Percentiles rank a stretch among this genome's conserved stretches.
These are phyloP conservation scores for Bombus turneri DNA, from an alignment of 1,140 invertebrate genomes.

Conservation along the genomic window DNA sequence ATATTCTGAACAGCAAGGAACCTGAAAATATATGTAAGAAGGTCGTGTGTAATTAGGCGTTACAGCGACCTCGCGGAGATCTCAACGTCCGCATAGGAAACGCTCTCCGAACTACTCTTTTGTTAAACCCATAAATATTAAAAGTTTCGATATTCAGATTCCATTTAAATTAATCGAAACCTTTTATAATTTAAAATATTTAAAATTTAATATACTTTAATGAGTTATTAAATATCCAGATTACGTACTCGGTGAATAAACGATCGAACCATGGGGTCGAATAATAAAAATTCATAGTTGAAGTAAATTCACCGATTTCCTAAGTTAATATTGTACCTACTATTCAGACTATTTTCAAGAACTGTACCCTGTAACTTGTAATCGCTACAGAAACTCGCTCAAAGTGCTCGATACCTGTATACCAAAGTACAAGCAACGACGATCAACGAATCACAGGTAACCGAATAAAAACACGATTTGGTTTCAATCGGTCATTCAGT, in stretches of 20 bases:
- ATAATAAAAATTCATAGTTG: not conserved
- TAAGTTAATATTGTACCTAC: not conserved
- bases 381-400: not conserved
- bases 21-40: not conserved
- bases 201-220: too few relatives aligned
- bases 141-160: not conserved
- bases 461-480: not conserved
- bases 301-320: not conserved
- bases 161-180: not conserved
- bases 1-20: not conserved
- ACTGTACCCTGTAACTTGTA: not conserved
- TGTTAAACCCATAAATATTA: not conserved
- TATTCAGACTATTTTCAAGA: not conserved
- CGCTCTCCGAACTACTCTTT: not conserved
- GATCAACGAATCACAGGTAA: not conserved
- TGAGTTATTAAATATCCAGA: not conserved
- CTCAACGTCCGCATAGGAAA: not conserved
- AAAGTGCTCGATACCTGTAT: not conserved
- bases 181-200: not conserved
- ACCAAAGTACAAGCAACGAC: not conserved
- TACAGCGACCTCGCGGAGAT: not conserved
- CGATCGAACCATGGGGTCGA: too few relatives aligned
- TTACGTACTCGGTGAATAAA: not conserved
- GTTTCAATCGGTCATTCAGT: not conserved
- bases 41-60: not conserved